These are phyloP conservation scores for Plectrocnemia conspersa DNA, from an alignment of 1,140 invertebrate genomes.

Conservation along the genomic window DNA sequence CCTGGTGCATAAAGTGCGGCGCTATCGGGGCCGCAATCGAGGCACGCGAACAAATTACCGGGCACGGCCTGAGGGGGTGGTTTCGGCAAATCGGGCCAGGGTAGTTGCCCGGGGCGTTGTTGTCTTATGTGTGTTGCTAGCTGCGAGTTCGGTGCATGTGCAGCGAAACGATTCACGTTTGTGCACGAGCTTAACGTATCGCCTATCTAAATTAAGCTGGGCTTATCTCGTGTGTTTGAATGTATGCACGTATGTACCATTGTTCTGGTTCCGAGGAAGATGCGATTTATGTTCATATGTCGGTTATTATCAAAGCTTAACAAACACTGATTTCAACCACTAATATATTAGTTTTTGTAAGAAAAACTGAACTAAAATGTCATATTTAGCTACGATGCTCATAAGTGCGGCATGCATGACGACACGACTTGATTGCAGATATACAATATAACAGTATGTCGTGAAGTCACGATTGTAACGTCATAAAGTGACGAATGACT, in stretches of 20 bases:
- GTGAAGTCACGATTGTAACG: no score
- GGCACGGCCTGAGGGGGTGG: background rate
- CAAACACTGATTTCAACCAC: no score
- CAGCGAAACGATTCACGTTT: slow-evolving; percentile 14
- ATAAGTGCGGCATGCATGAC: no score
- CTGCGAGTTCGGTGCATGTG: slow-evolving; percentile 9
- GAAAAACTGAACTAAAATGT: no score
- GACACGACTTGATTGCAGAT: no score
- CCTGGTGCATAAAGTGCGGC: background rate
- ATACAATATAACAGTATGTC: no score
- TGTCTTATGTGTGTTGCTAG: slow-evolving; percentile 4
- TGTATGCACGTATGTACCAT: no score
- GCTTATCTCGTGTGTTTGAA: slow-evolving; percentile 28
- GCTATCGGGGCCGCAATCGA: background rate
- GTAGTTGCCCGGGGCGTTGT: background rate
- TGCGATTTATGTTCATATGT: slow-evolving; percentile 11
- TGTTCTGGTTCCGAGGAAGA: slow-evolving; percentile 12
- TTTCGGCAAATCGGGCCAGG: no score
- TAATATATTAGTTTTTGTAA: no score
- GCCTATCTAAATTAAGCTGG: slow-evolving; percentile 26
- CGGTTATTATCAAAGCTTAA: slow-evolving; percentile 1
- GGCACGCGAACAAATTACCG: slow-evolving; percentile 10
- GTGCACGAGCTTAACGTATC: slow-evolving; percentile 19
- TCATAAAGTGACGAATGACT: no score
- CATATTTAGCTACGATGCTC: no score